Base-by-base conservation (phyloP, 2,797 vertebrate genomes). In the Cyprinodon diabolis region DNA sequence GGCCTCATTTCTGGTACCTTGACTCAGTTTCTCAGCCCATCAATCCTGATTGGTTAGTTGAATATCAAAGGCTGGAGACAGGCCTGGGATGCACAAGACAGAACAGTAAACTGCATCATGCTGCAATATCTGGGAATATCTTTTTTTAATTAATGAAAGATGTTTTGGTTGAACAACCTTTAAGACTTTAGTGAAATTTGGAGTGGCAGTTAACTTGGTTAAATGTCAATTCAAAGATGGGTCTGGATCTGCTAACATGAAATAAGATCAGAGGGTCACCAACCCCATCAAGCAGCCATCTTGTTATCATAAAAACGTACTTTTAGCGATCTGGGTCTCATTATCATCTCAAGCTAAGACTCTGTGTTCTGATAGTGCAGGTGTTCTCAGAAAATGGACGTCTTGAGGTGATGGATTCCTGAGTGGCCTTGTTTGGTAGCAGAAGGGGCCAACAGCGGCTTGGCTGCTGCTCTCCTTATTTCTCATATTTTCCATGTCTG, bases 401-500 rank as follows among this genome's bases (percentile, higher is more conserved):
- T 74, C 73, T 58, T 75, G 76, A 84, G 66, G 78, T 84, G 84
- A 90, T 88, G 79, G 81, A 88, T 87, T 85, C 84, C 75, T n/a
- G 68, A 81, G 82, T 90, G 0, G 63, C 90, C 90, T 90, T 91
- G 88, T 93, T 93, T 91, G 89, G 86, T 75, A 83, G 85, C 87
- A 72, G 81, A 72, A 84, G 80, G 72, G 89, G 83, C 82, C 74
- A 75, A 48, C 12, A 75, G 79, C 51, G 17, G 74, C 84, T 91
- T 88, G 90, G 91, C 89, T 12, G 80, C 80, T 79, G 66, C 74
- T 30, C 78, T 79, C 57, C 79, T 75, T 83, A 82, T 87, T 91
- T 77, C 90, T 93, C 91, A 92, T 90, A 91, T 92, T 92, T 93
- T 93, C 92, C 90, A 91, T 90, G 86, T 90, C 82, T 84, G 75